Base-by-base conservation (phyloP, 1,140 invertebrate species). In the Lethrus apterus region DNA sequence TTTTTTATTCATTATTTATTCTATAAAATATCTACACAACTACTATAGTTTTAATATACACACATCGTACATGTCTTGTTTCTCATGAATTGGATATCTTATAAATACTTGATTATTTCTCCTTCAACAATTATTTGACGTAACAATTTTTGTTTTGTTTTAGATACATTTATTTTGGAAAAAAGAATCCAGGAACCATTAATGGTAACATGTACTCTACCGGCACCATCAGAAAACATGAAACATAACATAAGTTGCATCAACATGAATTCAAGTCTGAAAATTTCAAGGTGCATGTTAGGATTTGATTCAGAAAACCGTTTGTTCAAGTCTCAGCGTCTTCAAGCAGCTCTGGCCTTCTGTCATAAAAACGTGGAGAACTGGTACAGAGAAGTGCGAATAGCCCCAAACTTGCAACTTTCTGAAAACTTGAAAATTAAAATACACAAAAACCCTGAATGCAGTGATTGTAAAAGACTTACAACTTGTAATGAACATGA, bases 281-380 rank as follows among this genome's bases (percentile, higher is more conserved):
- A 54, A 49, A 42, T 63, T 15, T 45, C 57, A 0, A 55, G 55
- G 41, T 55, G 56, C 26, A 59, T 56, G 29, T 44, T 63, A 15
- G 60, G 60, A 8, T 63, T 60, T 33, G 60, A 63, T 34, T 59
- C 60, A 0, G 60, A 63, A 51, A 59, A 57, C 34, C 50, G 56
- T 7, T 44, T 63, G 5, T 63, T 63, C 34, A 58, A 62, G 49
- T 62, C 60, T 2, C 58, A 60, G 45, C 44, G 58, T 33, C 30
- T 62, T 8, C 60, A 62, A 51, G 36, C 55, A 20, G 58, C 60
- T 8, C 36, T 62, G 11, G 50, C 52, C 5, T 60, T 54, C 46
- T 62, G 60, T 42, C 58, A 62, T 36, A 58, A 56, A 48, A 62
- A 62, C 26, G 58, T 62, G 0, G 59, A 62, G 46, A 51, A 41